Base-by-base conservation (phyloP, 2,888 invertebrate genomes). In the Agonopterix subpropinquella region DNA sequence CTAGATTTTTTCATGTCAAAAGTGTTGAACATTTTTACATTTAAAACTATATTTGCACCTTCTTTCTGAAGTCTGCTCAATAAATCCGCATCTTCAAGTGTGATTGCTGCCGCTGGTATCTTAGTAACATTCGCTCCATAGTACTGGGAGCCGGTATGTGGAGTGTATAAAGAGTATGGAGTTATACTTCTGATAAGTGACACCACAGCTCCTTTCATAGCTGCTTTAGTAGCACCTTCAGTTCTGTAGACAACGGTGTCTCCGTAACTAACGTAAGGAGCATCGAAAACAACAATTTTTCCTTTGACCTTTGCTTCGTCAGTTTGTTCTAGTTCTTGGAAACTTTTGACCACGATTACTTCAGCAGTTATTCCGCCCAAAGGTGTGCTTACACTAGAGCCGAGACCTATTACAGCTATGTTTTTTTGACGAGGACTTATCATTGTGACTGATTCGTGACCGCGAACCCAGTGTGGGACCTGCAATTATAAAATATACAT, bases 211-310 rank as follows among this genome's bases (percentile, higher is more conserved):
- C 95, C 95, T 58, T 91, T 89, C 72, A 89, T 89, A 0, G 94
- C 89, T 4, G 95, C 95, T 70, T 83, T 89, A 0, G 89, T 71
- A 1, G 95, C 94, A 3, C 93, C 94, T 11, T 70, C 64, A 10
- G 71, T 70, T 64, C 95, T 86, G 68, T 95, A 96, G 45, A 73
- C 53, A 0, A 92, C 94, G 0, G 93, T 92, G 47, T 85, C 71
- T 0, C 91, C 92, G 71, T 96, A 96, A 15, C 80, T 79, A 9
- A 86, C 71, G 66, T 80, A 94, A 49, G 88, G 85, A 61, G 92
- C 90, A 68, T 94, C 93, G 71, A 90, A 95, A 1, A 96, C 91
- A 1, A 96, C 93, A 49, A 96, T 95, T 87, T 94, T 95, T 11
- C 93, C 84, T 59, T 73, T 67, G 49, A 93, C 90, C 63, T 89